These are phyloP conservation scores for Mormyrops boulengeri DNA, from an alignment of 2,797 vertebrate genomes.

Conservation along the genomic window DNA sequence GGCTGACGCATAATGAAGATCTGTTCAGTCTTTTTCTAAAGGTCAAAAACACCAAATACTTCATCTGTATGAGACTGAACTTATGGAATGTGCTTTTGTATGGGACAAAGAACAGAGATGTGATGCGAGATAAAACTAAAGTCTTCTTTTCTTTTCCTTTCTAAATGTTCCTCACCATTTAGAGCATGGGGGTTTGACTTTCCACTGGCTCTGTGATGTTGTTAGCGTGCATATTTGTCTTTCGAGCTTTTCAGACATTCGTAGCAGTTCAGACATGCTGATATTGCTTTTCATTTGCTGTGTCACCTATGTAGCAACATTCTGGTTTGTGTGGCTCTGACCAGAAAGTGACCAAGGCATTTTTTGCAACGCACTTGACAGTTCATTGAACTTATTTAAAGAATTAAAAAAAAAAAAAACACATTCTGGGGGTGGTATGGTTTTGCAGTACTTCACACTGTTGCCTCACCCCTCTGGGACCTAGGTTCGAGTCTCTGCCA, in stretches of 20 bases:
- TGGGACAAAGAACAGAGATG: neutral
- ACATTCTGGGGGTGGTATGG: neutral
- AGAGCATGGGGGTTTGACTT: neutral
- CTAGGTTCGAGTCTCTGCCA: neutral
- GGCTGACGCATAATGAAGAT: slow-evolving; percentile 54
- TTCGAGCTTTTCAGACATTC: neutral
- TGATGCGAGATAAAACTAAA: neutral
- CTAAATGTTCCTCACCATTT: neutral
- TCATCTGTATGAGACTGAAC: slow-evolving; percentile 45
- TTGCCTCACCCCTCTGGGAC: neutral
- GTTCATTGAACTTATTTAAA: neutral
- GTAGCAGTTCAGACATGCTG: neutral
- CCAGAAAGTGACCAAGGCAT: neutral
- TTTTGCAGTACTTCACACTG: neutral
- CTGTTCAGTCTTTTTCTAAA: slow-evolving; percentile 53
- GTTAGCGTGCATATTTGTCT: neutral
- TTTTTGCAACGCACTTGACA: neutral
- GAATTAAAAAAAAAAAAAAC: neutral
- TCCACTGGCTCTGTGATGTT: neutral
- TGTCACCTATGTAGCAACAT: neutral
- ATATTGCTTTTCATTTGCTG: neutral
- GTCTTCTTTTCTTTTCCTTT: neutral
- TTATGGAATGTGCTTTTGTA: neutral
- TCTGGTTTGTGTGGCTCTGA: neutral
- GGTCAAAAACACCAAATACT: slow-evolving; percentile 43